phyloP scores from a whole-genome alignment of 2,113 vertebrate species.

The Eretmochelys imbricata region DNA sequence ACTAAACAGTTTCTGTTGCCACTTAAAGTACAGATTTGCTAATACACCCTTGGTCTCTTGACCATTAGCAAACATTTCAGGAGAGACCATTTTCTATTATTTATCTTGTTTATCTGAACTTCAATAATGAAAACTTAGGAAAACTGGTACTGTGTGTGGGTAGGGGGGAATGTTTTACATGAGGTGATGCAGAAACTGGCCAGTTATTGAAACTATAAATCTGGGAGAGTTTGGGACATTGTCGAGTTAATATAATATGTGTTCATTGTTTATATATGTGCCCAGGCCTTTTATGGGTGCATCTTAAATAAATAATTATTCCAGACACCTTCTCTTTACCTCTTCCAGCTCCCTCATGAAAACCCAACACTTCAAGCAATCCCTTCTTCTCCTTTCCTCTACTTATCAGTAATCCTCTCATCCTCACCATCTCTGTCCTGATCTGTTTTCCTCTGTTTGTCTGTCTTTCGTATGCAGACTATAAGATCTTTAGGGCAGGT shows the following conservation, averaged over 20 bases:
- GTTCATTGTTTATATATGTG: not conserved
- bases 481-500: not conserved
- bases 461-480: not conserved
- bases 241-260: not conserved
- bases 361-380: not conserved
- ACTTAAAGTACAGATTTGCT: not conserved
- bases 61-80: not conserved
- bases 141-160: not conserved
- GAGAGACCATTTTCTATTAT: not conserved
- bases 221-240: not conserved
- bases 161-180: not conserved
- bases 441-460: not conserved
- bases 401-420: not conserved
- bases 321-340: not conserved
- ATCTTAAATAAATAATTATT: not conserved
- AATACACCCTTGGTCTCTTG: not conserved
- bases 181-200: not conserved
- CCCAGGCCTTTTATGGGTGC: not conserved
- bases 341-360: not conserved
- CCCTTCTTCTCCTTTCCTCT: not conserved
- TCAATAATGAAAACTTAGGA: not conserved
- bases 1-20: not conserved
- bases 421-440: not conserved
- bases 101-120: not conserved
- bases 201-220: not conserved